A percentile compares a stretch with the other conserved stretches of the same genome.
phyloP scores from a whole-genome alignment of 2,113 vertebrate species.

The Rattus norvegicus region GRCr8 NC_086023.1:83233501-83234000 shows the following conservation, averaged over 20 bases:
- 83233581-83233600: neutral
- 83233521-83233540: neutral
- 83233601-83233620: rapidly evolving
- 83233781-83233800: neutral
- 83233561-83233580: neutral
- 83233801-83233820: too few relatives aligned
- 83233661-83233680: neutral
- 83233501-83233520: neutral
- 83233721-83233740: neutral
- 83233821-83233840: too few relatives aligned
- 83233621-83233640: neutral
- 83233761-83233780: neutral
- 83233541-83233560: neutral
- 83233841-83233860: too few relatives aligned
- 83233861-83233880: too few relatives aligned
- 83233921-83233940: too few relatives aligned
- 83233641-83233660: neutral
- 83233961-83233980: too few relatives aligned
- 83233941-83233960: too few relatives aligned
- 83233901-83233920: too few relatives aligned
- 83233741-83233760: neutral
- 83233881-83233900: too few relatives aligned
- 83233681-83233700: neutral
- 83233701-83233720: neutral
- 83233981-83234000: too few relatives aligned